Percentiles rank a stretch among this genome's conserved stretches.
These are phyloP conservation scores for Urocitellus parryii DNA, from an alignment of 2,113 vertebrate species.

Conservation along the genomic window DNA sequence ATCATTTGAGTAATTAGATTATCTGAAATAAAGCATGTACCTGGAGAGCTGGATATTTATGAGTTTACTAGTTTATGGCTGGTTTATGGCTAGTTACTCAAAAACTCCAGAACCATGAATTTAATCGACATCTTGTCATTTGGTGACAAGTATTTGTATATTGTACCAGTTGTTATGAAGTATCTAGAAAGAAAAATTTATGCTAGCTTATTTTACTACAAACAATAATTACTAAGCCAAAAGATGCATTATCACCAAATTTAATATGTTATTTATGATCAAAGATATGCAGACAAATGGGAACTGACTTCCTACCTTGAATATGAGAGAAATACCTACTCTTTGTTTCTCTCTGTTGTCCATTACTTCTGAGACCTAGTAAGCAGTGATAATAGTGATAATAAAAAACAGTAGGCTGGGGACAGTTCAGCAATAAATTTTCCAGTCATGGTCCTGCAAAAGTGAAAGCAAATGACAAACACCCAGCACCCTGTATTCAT, in stretches of 20 bases:
- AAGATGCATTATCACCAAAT: background rate
- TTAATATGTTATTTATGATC: conserved; percentile 16
- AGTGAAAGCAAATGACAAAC: background rate
- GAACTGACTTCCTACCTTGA: background rate
- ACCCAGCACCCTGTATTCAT: background rate
- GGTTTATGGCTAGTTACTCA: no score
- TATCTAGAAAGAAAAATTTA: conserved; percentile 3
- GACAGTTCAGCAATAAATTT: background rate
- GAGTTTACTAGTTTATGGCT: background rate
- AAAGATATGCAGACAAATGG: background rate
- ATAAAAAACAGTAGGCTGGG: background rate
- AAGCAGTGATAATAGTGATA: background rate
- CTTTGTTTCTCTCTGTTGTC: background rate
- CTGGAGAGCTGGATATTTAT: background rate
- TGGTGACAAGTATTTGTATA: background rate
- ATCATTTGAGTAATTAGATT: background rate
- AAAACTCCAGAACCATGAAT: no score
- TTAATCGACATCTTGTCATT: conserved; percentile 3
- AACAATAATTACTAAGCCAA: background rate
- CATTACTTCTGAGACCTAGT: background rate
- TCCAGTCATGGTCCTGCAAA: background rate
- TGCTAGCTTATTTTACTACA: background rate
- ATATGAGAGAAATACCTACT: background rate
- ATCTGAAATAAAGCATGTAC: background rate
- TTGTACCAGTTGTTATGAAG: background rate